phyloP scores from a whole-genome alignment of 2,113 vertebrate species.

The Aptenodytes patagonicus region DNA sequence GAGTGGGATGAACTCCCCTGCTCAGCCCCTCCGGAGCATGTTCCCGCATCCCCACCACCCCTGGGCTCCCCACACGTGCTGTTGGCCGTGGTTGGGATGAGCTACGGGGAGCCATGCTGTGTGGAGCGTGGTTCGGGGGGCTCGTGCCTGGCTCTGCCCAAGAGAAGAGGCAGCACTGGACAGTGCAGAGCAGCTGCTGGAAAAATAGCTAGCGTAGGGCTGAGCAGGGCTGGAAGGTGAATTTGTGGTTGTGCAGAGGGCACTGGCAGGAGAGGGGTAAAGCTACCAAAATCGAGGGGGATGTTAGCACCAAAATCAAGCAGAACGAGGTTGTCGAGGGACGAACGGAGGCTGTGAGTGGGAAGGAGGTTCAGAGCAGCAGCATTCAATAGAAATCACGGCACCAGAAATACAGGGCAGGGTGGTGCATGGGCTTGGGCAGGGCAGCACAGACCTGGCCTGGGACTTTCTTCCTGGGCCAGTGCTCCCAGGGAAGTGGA shows the following conservation, averaged over 20 bases:
- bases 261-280: not conserved
- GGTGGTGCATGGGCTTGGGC: not conserved
- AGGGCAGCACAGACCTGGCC: not conserved
- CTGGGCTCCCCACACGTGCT: fast-evolving
- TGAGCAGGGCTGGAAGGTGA: not conserved
- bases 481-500: not conserved
- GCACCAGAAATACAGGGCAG: not conserved
- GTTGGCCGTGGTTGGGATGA: not conserved
- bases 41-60: not conserved
- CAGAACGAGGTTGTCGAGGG: fast-evolving
- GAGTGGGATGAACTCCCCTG: fast-evolving
- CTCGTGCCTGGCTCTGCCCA: not conserved
- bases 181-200: not conserved
- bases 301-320: not conserved
- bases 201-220: not conserved
- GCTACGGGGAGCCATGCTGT: fast-evolving
- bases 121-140: fast-evolving
- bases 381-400: fast-evolving
- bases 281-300: fast-evolving
- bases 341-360: not conserved
- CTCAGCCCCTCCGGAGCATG: not conserved
- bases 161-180: not conserved
- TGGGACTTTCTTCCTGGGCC: not conserved
- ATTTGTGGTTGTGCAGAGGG: not conserved
- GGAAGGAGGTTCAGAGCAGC: not conserved